Conservation (phyloP, 1,140 invertebrate species). For the Glossosoma conforme region DNA sequence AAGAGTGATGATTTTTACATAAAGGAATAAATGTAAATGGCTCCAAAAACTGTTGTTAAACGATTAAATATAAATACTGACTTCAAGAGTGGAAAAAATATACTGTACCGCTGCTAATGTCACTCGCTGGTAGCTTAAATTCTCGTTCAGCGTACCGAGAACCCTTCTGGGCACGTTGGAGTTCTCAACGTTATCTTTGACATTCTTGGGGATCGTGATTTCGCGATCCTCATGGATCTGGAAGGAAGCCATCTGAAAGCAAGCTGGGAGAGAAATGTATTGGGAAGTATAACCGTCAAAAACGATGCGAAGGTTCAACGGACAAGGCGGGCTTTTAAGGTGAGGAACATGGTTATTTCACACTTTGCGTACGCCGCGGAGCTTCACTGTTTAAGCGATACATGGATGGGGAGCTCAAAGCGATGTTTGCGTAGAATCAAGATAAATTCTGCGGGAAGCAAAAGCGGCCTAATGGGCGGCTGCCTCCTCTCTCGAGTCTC, state of each 20-base stretch:
- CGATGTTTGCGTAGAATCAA: conserved; percentile 6
- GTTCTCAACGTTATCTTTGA: not conserved
- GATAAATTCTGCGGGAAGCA: conserved; percentile 2
- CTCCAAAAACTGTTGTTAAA: too few species aligned
- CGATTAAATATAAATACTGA: too few species aligned
- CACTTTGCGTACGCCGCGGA: not conserved
- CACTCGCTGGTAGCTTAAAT: not conserved
- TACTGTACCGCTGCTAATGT: not conserved
- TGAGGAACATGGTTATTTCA: not conserved
- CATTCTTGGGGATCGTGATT: conserved; percentile 1
- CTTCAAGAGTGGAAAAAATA: not conserved
- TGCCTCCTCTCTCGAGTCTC: too few species aligned
- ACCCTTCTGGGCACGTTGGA: not conserved
- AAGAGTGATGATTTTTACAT: too few species aligned
- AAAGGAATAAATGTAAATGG: too few species aligned
- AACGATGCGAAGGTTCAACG: conserved; percentile 5
- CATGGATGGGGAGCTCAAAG: too few species aligned
- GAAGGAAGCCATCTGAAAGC: conserved; percentile 15
- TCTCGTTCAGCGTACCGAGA: not conserved
- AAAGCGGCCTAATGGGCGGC: not conserved
- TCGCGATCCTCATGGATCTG: conserved; percentile 15
- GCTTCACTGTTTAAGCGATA: too few species aligned
- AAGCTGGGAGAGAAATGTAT: conserved; percentile 3
- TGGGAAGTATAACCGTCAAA: conserved; percentile 8
- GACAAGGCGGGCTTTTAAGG: not conserved